Percentiles rank a stretch among this genome's conserved stretches.
These are phyloP conservation scores for Cosmopolites sordidus DNA, from an alignment of 2,888 invertebrate species.

Conservation along the genomic window DNA sequence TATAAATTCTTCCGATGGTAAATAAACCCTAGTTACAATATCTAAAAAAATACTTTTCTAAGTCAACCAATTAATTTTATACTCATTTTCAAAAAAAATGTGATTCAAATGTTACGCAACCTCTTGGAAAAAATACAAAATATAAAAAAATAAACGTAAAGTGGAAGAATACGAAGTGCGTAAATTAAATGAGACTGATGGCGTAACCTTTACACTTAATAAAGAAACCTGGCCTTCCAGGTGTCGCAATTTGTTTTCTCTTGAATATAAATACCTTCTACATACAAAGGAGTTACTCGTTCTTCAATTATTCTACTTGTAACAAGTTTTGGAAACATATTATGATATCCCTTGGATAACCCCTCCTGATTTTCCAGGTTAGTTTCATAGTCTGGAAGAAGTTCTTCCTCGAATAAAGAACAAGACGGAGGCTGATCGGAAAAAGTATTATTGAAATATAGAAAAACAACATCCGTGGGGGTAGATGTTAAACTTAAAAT, in stretches of 20 bases:
- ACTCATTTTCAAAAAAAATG: not conserved
- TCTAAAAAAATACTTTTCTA: constrained; percentile 17
- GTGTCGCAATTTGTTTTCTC: no score
- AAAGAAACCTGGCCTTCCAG: no score
- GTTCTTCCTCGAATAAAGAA: constrained; percentile 16
- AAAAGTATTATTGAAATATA: constrained; percentile 19
- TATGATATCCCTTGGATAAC: constrained; percentile 6
- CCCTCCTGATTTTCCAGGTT: not conserved
- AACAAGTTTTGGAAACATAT: constrained; percentile 12
- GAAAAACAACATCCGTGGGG: constrained; percentile 5
- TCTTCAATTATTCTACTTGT: constrained; percentile 11
- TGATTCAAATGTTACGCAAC: not conserved
- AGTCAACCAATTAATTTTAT: not conserved
- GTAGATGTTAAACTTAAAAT: constrained; percentile 9
- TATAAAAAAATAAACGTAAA: no score
- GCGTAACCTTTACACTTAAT: no score
- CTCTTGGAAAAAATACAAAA: no score
- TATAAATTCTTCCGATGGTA: constrained; percentile 24
- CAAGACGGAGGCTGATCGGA: constrained; percentile 15
- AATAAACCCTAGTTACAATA: constrained; percentile 16
- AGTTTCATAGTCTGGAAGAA: not conserved
- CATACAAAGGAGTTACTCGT: not conserved
- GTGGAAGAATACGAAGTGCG: no score
- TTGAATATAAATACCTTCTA: constrained; percentile 16
- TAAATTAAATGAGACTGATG: no score